Conservation (phyloP, 2,888 invertebrate genomes). For the Tribolium freemani region DNA sequence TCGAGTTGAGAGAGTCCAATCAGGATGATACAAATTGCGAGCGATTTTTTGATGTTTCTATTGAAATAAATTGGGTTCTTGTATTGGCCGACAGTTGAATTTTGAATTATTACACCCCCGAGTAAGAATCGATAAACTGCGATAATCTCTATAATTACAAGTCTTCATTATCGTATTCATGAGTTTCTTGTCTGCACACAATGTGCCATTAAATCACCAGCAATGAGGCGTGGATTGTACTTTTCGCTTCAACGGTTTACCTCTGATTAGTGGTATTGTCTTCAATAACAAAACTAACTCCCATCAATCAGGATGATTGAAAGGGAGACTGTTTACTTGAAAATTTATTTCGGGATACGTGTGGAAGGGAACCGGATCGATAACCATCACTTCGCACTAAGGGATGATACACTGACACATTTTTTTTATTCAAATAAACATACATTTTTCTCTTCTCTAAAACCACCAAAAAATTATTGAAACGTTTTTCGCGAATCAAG, state of each 20-base stretch:
- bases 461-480: no score
- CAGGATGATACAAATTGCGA: not conserved
- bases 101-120: not conserved
- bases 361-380: no score
- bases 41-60: not conserved
- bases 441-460: no score
- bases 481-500: no score
- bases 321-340: no score
- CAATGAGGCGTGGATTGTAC: conserved; percentile 1
- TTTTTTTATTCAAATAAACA: no score
- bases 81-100: not conserved
- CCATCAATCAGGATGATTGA: no score
- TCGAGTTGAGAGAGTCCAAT: not conserved
- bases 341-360: no score
- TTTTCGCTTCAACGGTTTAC: not conserved
- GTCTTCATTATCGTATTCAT: not conserved
- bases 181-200: not conserved
- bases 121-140: no score
- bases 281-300: no score
- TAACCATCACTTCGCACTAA: no score
- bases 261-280: not conserved
- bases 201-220: not conserved
- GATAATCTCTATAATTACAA: not conserved
- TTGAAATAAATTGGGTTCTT: conserved; percentile 1
- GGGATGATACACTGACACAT: no score